These are phyloP conservation scores for Synanceia verrucosa DNA, from an alignment of 2,797 vertebrate species.

Conservation along the genomic window DNA sequence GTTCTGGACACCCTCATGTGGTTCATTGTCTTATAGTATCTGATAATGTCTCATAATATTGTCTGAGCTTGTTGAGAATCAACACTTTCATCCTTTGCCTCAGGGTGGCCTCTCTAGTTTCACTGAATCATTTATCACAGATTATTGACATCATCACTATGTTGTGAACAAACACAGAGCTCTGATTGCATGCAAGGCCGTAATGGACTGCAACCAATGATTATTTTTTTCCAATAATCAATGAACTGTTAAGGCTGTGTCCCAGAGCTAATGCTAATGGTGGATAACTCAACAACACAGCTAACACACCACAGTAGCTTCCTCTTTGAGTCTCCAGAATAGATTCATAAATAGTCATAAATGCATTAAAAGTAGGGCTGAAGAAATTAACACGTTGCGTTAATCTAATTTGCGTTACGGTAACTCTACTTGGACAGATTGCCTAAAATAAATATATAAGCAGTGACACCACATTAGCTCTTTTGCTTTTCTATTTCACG, in stretches of 20 bases:
- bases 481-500: too few relatives aligned
- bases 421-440: too few relatives aligned
- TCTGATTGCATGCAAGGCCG: not conserved
- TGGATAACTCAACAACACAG: not conserved
- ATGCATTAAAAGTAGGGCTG: too few relatives aligned
- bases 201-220: not conserved
- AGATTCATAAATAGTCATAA: too few relatives aligned
- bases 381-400: too few relatives aligned
- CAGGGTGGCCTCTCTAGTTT: not conserved
- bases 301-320: not conserved
- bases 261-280: not conserved
- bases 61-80: constrained; percentile 13
- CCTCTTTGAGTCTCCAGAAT: not conserved
- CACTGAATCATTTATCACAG: constrained; percentile 21
- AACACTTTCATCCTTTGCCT: not conserved
- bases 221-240: not conserved
- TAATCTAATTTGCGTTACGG: too few relatives aligned
- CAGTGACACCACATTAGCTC: too few relatives aligned
- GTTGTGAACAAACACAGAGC: not conserved
- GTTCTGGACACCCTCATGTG: not conserved
- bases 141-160: not conserved
- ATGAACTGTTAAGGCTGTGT: not conserved
- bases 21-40: not conserved
- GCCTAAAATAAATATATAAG: too few relatives aligned
- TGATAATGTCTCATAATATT: not conserved